Base-by-base conservation (phyloP, 64 coral and sea anemone genomes). In the Pocillopora damicornis region DNA sequence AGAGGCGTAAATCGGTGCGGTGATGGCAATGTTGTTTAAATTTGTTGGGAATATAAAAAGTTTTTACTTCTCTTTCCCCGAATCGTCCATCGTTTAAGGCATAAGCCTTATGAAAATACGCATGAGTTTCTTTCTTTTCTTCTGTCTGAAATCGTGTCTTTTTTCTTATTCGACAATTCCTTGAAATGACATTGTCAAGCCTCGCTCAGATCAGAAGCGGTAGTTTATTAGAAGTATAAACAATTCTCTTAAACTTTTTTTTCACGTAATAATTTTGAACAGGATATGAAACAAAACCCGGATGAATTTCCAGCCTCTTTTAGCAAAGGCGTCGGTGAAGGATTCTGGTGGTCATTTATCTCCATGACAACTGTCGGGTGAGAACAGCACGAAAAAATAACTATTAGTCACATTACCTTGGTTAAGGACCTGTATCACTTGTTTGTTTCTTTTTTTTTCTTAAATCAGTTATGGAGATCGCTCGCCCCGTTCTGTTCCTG, bases 291-390 rank as follows among this genome's bases (percentile, higher is more conserved):
- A 23, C 79, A 14, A n/a, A 75, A 6, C 72, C 85, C 78, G 14
- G 89, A 76, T 51, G 83, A 94, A 17, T 94, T 94, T 77, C 75
- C 80, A 51, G 22, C 78, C 15, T 88, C 60, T 5, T 90, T 83
- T 69, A 23, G 64, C 2, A 87, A 75, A 82, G 93, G 93, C 30
- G 42, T 79, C 62, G 77, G 93, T 69, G 83, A 90, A 60, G 93
- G 93, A 38, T 82, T 91, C 23, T 90, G 93, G 93, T 94, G 93
- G 93, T 86, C 88, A 57, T 94, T 80, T 26, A 88, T 91, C 58
- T 91, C 93, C 51, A 94, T 94, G 93, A 94, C 93, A 91, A 94
- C 83, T 14, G 89, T 94, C 0, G 93, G 93, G 93, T 91, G 15
- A 88, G 89, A 6, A 0, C 0, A 66, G 12, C 2, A n/a, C 30